Evolutionary conservation across 1,140 invertebrate species (phyloP).

Genomic region (Euura saliciscinereae): DNA sequence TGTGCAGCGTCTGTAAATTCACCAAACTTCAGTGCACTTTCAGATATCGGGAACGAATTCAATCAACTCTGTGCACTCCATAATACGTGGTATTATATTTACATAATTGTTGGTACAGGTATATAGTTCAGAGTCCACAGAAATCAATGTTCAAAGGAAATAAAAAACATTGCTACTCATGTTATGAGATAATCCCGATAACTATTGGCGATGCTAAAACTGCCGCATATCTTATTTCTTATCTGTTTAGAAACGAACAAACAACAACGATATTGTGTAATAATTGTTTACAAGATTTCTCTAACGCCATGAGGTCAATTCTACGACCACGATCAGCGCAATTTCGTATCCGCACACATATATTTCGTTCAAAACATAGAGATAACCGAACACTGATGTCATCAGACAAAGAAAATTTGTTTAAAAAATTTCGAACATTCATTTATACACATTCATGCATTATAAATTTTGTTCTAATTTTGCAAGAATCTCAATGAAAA

Average conservation of each 20-base stretch:
- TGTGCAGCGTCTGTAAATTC: too few species aligned
- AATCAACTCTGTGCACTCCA: too few species aligned
- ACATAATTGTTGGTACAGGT: too few species aligned
- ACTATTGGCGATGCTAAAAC: neutral
- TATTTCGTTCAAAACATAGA: neutral
- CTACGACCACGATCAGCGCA: too few species aligned
- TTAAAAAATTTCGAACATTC: too few species aligned
- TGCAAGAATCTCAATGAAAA: neutral
- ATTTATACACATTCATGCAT: too few species aligned
- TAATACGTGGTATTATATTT: too few species aligned
- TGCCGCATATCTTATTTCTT: neutral
- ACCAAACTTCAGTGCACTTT: too few species aligned
- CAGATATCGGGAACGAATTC: too few species aligned
- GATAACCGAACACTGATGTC: neutral
- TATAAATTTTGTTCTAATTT: neutral
- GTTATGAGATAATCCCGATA: neutral
- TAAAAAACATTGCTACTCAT: neutral
- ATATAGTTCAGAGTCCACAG: too few species aligned
- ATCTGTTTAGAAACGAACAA: neutral
- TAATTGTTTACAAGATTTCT: conserved; percentile 12
- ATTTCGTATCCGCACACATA: too few species aligned
- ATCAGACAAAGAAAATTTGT: neutral
- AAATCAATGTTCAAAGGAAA: neutral
- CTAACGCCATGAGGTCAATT: conserved; percentile 2
- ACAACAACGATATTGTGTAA: conserved; percentile 6